Conservation (phyloP, 2,797 vertebrate genomes). For the Clarias pachynema region DNA sequence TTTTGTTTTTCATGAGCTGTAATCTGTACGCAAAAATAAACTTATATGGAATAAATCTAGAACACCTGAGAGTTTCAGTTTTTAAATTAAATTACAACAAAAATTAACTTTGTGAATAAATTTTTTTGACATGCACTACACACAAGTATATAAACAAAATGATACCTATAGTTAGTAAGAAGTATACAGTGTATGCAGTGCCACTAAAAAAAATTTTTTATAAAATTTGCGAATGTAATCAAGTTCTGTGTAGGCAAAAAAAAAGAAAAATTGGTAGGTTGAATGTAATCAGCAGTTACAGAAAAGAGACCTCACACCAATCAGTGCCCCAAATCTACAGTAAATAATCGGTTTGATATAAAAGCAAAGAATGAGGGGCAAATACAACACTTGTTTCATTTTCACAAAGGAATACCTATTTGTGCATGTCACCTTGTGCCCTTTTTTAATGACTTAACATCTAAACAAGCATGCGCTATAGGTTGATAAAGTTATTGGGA, state of each 20-base stretch:
- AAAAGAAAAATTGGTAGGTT: not conserved
- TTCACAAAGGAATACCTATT: not conserved
- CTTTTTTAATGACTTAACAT: not conserved
- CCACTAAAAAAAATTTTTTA: no score
- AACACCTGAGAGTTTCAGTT: no score
- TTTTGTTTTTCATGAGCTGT: no score
- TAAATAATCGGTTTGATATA: not conserved
- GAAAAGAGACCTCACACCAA: not conserved
- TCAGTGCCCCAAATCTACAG: not conserved
- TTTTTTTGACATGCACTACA: not conserved
- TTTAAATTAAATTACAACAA: no score
- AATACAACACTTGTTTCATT: not conserved
- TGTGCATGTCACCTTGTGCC: not conserved
- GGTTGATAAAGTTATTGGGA: not conserved
- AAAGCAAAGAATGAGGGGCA: not conserved
- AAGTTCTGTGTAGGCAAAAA: not conserved
- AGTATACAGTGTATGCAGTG: not conserved
- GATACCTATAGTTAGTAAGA: not conserved
- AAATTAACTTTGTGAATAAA: no score
- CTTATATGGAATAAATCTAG: no score
- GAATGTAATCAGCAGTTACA: not conserved
- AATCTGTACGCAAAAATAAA: no score
- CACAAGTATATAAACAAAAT: not conserved
- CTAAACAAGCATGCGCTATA: not conserved
- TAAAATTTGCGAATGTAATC: no score